These are phyloP conservation scores for Xiphophorus hellerii DNA, from an alignment of 2,113 vertebrate species.

Conservation along the genomic window DNA sequence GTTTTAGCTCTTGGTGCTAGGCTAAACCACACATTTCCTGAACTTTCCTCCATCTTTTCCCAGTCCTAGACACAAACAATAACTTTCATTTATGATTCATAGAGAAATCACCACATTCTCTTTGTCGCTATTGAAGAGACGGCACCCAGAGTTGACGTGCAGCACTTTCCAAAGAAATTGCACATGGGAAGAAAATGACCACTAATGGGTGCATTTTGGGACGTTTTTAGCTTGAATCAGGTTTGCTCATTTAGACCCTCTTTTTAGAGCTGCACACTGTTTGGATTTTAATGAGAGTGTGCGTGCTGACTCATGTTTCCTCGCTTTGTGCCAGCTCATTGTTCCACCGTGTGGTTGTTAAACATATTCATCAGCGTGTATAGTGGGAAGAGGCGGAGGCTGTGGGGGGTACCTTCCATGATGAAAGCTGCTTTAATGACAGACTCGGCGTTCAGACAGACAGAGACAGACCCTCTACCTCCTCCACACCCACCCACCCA, in stretches of 20 bases:
- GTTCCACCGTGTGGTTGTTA: slow-evolving; percentile 57
- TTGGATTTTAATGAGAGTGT: slow-evolving; percentile 28
- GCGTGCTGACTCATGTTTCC: slow-evolving; percentile 66
- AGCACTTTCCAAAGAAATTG: not conserved
- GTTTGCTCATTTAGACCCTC: slow-evolving; percentile 9
- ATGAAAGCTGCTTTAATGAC: slow-evolving; percentile 75
- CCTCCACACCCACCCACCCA: slow-evolving; percentile 51
- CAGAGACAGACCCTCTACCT: slow-evolving; percentile 36
- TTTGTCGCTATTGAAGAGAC: not conserved
- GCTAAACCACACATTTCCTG: not conserved
- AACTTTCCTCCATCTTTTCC: not conserved
- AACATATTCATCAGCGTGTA: slow-evolving; percentile 50
- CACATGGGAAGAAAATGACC: slow-evolving; percentile 48
- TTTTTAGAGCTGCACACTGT: slow-evolving; percentile 26
- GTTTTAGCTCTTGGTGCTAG: not conserved
- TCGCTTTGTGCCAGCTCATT: slow-evolving; percentile 65
- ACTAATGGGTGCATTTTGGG: slow-evolving; percentile 53
- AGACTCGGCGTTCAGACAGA: slow-evolving; percentile 49
- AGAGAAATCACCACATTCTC: not conserved
- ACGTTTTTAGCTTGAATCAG: slow-evolving; percentile 54
- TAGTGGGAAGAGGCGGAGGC: not conserved
- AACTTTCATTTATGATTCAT: not conserved
- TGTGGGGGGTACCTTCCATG: slow-evolving; percentile 38
- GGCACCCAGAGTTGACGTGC: not conserved
- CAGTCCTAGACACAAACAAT: not conserved